phyloP scores from a whole-genome alignment of 1,140 invertebrate species.

The Magallana ariakensis region DNA sequence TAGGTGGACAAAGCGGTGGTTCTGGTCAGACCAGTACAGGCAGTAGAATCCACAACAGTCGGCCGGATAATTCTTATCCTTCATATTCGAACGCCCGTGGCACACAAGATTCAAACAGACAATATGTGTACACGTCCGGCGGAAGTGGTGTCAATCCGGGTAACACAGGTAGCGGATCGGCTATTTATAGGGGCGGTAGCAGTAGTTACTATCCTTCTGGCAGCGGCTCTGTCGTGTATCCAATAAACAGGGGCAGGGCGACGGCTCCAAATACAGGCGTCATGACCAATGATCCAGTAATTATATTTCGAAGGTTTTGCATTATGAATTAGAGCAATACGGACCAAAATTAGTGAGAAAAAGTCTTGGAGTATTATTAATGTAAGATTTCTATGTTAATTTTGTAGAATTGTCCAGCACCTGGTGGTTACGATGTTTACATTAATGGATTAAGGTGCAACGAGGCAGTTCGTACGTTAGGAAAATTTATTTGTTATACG shows the following conservation, averaged over 20 bases:
- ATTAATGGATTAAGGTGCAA: constrained; percentile 70
- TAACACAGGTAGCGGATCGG: neutral
- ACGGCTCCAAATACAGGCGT: neutral
- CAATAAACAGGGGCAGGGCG: neutral
- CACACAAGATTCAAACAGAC: neutral
- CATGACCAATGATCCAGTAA: constrained; percentile 6
- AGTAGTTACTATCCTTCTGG: constrained; percentile 14
- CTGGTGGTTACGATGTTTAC: constrained; percentile 46
- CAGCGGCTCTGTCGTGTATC: neutral
- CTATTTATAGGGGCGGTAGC: constrained; percentile 5
- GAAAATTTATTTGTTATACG: constrained; percentile 70
- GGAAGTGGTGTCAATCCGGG: neutral
- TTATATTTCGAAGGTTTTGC: neutral
- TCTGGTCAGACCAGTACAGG: neutral
- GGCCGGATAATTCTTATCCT: neutral
- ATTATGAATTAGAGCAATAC: too few relatives aligned
- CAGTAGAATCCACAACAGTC: neutral
- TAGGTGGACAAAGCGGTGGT: neutral
- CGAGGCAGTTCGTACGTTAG: constrained; percentile 64
- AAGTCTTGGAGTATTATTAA: too few relatives aligned
- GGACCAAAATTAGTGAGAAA: too few relatives aligned
- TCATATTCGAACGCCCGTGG: too few relatives aligned
- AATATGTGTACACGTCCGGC: neutral
- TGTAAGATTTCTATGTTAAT: neutral
- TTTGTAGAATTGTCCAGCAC: constrained; percentile 27